Percentiles rank a stretch among this genome's conserved stretches.
phyloP scores from a whole-genome alignment of 1,140 invertebrate species.

The Drosophila neocordata region DNA sequence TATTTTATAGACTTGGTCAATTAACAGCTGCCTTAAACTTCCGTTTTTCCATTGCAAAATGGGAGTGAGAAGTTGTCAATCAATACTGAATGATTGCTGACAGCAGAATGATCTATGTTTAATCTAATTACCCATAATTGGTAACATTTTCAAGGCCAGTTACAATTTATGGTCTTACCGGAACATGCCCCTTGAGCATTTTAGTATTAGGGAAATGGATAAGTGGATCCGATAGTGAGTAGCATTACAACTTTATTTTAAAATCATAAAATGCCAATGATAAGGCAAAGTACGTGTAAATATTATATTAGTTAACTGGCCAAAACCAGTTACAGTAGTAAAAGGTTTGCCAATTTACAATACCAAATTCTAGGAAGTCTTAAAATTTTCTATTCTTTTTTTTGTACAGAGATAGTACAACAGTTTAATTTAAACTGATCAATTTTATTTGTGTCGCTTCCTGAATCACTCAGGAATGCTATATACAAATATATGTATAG shows the following conservation, averaged over 20 bases:
- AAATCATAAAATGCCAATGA: not conserved
- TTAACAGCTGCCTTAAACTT: slow-evolving; percentile 72
- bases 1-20: slow-evolving; percentile 70
- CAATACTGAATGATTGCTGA: slow-evolving; percentile 20
- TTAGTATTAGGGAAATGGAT: not conserved
- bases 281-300: not conserved
- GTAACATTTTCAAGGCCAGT: slow-evolving; percentile 20
- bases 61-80: not conserved
- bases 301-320: not conserved
- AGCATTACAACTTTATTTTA: slow-evolving; percentile 21
- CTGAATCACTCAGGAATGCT: slow-evolving; percentile 32
- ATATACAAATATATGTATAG: slow-evolving; percentile 29
- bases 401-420: not conserved
- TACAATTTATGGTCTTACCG: not conserved
- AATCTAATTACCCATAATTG: slow-evolving; percentile 47
- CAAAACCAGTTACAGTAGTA: slow-evolving; percentile 7
- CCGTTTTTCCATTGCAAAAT: slow-evolving; percentile 34
- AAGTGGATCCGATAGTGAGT: not conserved
- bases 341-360: slow-evolving; percentile 22
- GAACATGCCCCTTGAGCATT: slow-evolving; percentile 14
- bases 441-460: slow-evolving; percentile 24
- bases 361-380: slow-evolving; percentile 19
- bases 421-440: slow-evolving; percentile 5
- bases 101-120: slow-evolving; percentile 51
- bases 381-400: not conserved